Percentiles rank a stretch among this genome's conserved stretches.
Evolutionary conservation across 1,140 invertebrate genomes (phyloP).

Genomic region (Euborellia annulipes): DNA sequence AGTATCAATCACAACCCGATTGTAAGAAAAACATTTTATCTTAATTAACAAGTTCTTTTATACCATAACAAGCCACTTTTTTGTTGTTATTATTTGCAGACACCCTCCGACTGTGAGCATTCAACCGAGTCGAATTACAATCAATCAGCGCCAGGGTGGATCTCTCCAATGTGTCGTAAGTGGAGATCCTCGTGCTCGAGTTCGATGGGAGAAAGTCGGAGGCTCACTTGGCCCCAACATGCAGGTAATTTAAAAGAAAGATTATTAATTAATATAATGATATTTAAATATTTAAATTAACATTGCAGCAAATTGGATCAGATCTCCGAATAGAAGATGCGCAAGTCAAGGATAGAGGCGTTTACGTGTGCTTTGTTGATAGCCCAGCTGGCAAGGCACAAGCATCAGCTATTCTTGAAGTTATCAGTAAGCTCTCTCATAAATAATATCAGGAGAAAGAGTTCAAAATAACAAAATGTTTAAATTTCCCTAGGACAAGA

Average conservation of each 20-base stretch:
- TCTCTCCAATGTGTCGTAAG: constrained; percentile 55
- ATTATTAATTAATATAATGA: too few species aligned
- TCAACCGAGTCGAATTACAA: constrained; percentile 45
- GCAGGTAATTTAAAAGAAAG: constrained; percentile 26
- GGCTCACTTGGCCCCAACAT: constrained; percentile 38
- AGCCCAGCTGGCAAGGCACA: constrained; percentile 35
- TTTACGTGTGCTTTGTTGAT: constrained; percentile 36
- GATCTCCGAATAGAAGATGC: constrained; percentile 52
- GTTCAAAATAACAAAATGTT: constrained; percentile 6
- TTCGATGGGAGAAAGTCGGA: constrained; percentile 68
- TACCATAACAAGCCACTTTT: constrained; percentile 5
- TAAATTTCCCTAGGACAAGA: constrained; percentile 51
- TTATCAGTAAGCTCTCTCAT: constrained; percentile 60
- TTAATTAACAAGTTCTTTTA: constrained; percentile 2
- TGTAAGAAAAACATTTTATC: constrained; percentile 11
- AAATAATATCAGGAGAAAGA: background rate
- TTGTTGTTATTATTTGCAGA: constrained; percentile 12
- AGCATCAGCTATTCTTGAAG: constrained; percentile 59
- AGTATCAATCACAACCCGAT: constrained; percentile 26
- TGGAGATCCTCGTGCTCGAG: constrained; percentile 46
- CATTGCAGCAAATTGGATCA: constrained; percentile 36
- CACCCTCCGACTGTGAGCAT: constrained; percentile 37
- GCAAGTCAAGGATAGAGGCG: constrained; percentile 43
- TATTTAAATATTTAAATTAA: background rate
- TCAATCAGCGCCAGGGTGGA: constrained; percentile 62